Base-by-base conservation (phyloP, 2,888 invertebrate species). In the Apodemia hepburni region DNA sequence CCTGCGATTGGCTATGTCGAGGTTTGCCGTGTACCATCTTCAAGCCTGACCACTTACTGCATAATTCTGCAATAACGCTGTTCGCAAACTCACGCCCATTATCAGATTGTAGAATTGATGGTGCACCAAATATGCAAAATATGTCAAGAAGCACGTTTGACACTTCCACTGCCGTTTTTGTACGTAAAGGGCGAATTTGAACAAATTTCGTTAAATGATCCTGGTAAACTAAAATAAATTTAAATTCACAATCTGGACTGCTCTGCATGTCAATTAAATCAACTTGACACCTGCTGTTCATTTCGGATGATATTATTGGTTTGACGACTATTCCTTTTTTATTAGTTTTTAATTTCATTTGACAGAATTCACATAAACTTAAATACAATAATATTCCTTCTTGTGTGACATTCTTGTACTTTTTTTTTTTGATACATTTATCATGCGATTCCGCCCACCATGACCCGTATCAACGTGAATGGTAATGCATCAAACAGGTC, bases 121-220 rank as follows among this genome's bases (percentile, higher is more conserved):
- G 7, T 47, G 47, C n/a, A 5, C 45, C n/a, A 45, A 15, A 45
- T 45, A 47, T 62, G 59, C 54, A 58, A 27, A 42, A 63, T 61
- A 49, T 61, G 60, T 58, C 47, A 11, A 58, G 54, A 22, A n/a
- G 61, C 59, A n/a, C 12, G 60, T 61, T 66, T 38, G 35, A 38
- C 35, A 38, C 35, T 11, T 35, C 35, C 35, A 35, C 35, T 35
- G 35, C 35, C 9, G 35, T 35, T 35, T 35, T 35, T 35, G 35
- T 35, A 35, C 35, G 35, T 35, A 35, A 8, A 35, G 35, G 35
- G 35, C 11, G 9, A 35, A 35, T 35, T 58, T 60, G 47, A 15
- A 47, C 47, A 47, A 47, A 17, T 47, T 47, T 47, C 17, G 17
- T 47, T 47, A 47, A 35, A 35, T 35, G 35, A 47, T 47, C 47